Percentiles rank a stretch among this genome's conserved stretches.
Evolutionary conservation across 1,140 invertebrate species (phyloP).

Genomic region (Drosophila nebulosa): DNA sequence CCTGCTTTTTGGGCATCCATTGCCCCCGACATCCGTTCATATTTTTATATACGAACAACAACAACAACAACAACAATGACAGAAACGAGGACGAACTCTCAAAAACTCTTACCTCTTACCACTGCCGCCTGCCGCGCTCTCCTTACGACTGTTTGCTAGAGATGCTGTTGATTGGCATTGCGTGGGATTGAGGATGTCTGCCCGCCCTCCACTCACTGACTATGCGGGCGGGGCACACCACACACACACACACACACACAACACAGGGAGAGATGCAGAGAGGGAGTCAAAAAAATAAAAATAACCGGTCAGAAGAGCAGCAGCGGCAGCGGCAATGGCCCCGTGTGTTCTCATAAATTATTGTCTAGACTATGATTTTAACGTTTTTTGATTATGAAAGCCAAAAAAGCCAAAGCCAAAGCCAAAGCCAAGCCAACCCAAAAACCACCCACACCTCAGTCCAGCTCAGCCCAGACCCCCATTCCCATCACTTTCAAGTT

Average conservation of each 20-base stretch:
- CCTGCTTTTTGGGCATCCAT: not conserved
- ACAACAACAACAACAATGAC: constrained; percentile 29
- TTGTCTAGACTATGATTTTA: constrained; percentile 81
- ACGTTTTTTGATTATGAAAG: constrained; percentile 81
- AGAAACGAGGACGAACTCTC: constrained; percentile 22
- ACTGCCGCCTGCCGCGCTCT: too few species aligned
- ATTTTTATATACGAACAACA: constrained; percentile 53
- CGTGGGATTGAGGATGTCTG: constrained; percentile 23
- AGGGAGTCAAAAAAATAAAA: constrained; percentile 8
- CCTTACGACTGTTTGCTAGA: constrained; percentile 78
- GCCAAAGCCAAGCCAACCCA: constrained; percentile 12
- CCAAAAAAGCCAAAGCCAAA: constrained; percentile 40
- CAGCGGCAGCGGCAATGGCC: constrained; percentile 16
- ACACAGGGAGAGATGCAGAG: not conserved
- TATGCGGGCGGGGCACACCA: constrained; percentile 41
- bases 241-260: constrained; percentile 1
- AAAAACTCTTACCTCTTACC: too few species aligned
- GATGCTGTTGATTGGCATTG: constrained; percentile 72
- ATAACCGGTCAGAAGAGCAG: constrained; percentile 21
- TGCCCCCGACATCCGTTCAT: constrained; percentile 30
- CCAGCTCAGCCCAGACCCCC: not conserved
- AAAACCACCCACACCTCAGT: too few species aligned
- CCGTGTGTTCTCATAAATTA: constrained; percentile 76
- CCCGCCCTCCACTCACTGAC: not conserved
- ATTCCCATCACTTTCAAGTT: constrained; percentile 27